Evolutionary conservation across 2,888 invertebrate species (phyloP), one percentile per base, ranked within the genome.

Genomic region (Drosophila maculinotata): DNA sequence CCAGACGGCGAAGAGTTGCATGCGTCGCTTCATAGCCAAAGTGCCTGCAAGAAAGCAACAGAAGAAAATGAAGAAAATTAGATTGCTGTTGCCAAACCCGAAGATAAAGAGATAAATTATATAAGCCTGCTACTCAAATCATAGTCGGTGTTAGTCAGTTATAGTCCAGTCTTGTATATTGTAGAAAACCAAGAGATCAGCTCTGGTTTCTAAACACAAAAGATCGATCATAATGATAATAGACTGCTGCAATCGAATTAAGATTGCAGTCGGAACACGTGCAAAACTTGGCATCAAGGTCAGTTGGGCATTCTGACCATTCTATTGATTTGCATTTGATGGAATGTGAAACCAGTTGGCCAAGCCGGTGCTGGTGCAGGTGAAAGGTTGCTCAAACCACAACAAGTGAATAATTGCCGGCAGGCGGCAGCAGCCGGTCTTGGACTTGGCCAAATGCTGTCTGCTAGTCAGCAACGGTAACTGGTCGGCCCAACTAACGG

Each of bases 1-100:
- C 69, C 76, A 81, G 25, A 60, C 51, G 59, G 84, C 77, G 38
- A 78, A 69, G 23, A 79, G 76, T 81, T 82, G 79, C 79, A 74
- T 75, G 66, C 70, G 80, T 69, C 69, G 79, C 72, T 78, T 88
- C 91, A 91, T 90, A 77, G 69, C 73, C 52, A n/a, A 77, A 76
- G 67, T 71, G 80, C 85, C 90, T 90, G 75, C 0, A 81, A 77
- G 23, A 26, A 12, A 44, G 23, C 10, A 36, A 10, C 1, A 23
- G 10, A 6, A 26, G 12, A 5, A 20, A 20, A 2, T 3, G 20
- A 20, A 20, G 20, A 20, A 4, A 9, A 30, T 44, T 6, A 44
- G 5, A 15, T 10, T 10, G 14, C 6, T 38, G 5, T 41, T 12
- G 14, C 4, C 14, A 41, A 41, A 14, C n/a, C 8, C 15, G 4